Evolutionary conservation across 1,140 invertebrate genomes (phyloP), one percentile per base, ranked within the genome.

Genomic region (Penaeus japonicus): DNA sequence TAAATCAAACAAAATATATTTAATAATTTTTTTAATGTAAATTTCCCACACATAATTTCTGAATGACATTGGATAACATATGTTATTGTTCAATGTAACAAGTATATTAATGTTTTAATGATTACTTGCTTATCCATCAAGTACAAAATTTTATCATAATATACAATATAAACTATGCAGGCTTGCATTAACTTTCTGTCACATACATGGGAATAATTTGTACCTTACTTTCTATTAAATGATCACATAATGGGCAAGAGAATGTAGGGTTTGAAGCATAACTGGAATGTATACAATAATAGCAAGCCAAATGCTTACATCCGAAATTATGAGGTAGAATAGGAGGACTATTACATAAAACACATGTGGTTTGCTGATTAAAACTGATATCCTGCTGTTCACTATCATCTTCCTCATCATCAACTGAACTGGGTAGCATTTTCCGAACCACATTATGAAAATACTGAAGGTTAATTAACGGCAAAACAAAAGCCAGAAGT

Each of bases 311-410:
- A 39, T 87, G 85, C 2, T 57, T 17, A 77, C 85, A 87, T 17
- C 85, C 85, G 80, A 78, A 87, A 24, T 35, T 77, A 15, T 80
- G 85, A 1, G 85, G 85, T 35, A 87, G 54, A 80, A 87, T 80
- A 57, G 75, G 59, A 18, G 30, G 53, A 15, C 80, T 54, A 5
- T 47, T 47, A 47, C 47, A 47, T 10, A 47, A 1, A 12, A 47
- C 47, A n/a, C 85, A 87, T 32, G 80, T 57, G 10, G 85, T 59
- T 17, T 87, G 54, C 1, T 7, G 10, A 22, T 24, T 73, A 30
- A 65, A 20, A 30, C 22, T 17, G 0, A 55, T 30, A 55, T 79
- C 80, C 15, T 77, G 39, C 30, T 77, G 47, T 24, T 62, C 54
- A 12, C 27, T 20, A 10, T 3, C 22, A 5, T 27, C 15, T 12